Evolutionary conservation across 2,113 vertebrate species (phyloP), one percentile per base, ranked within the genome.

Genomic region (Embiotoca jacksoni): DNA sequence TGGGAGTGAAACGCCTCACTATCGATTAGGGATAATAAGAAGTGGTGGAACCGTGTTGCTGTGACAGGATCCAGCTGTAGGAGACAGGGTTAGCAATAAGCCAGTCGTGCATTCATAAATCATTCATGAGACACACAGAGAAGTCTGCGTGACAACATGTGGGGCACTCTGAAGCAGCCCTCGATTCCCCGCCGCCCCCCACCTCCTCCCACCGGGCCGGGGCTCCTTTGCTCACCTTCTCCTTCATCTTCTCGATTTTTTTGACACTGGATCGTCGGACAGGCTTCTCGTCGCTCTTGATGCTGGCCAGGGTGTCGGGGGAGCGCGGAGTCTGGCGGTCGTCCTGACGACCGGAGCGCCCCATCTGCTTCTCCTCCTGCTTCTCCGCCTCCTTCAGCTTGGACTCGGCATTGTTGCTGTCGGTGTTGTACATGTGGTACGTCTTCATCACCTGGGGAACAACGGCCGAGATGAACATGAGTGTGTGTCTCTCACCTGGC

Each of bases 221-320:
- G 3, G 23, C 23, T 23, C 23, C 71, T 16, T 44, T 0, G 1
- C 91, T 87, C 78, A 99, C 98, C 97, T 99, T 99, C 91, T 99
- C 98, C 90, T 99, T 99, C 98, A 99, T 99, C 83, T 99, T 99
- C 91, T 99, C 98, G 0, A 99, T 99, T 89, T 99, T 99, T 44
- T 99, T 98, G 49, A 99, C 98, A 0, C 97, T 99, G 94, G 97
- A 99, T 37, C 98, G 95, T 0, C 98, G 94, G 37, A 98, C 96
- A 0, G 98, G 97, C 0, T 99, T 99, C 72, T 99, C 98, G 14
- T 99, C 98, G 0, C 95, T 94, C 81, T 96, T 96, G 80, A 98
- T 93, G 0, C 88, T 97, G 89, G 97, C 89, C 1, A 97, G 93
- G 0, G 97, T 95, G 91, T 99, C 98, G 0, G 98, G 98, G n/a